Evolutionary conservation across 2,888 invertebrate genomes (phyloP).

Genomic region (Drosophila cognata): DNA sequence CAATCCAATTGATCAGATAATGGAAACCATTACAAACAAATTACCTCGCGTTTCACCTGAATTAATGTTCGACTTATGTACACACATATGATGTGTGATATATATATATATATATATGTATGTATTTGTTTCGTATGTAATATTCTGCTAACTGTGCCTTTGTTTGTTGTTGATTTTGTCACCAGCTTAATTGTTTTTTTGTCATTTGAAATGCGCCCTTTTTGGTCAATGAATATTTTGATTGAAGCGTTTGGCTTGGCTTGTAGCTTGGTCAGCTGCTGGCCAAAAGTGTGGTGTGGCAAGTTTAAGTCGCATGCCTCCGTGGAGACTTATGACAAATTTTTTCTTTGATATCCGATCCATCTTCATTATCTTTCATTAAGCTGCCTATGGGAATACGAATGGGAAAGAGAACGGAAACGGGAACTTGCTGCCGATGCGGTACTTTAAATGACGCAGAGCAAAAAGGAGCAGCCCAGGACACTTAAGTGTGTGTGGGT

Average conservation of each 20-base stretch:
- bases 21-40: background rate
- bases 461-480: constrained; percentile 34
- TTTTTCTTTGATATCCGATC: constrained; percentile 64
- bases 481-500: constrained; percentile 7
- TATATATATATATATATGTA: too few species aligned
- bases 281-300: constrained; percentile 4
- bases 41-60: background rate
- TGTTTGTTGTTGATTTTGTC: background rate
- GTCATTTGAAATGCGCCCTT: background rate
- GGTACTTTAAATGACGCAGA: constrained; percentile 43
- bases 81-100: background rate
- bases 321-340: constrained; percentile 11
- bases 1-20: background rate
- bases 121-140: background rate
- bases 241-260: background rate
- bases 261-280: constrained; percentile 24
- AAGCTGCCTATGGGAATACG: constrained; percentile 29
- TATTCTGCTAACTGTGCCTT: too few species aligned
- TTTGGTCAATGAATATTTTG: constrained; percentile 2
- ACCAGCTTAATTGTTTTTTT: background rate
- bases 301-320: constrained; percentile 10
- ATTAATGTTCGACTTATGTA: background rate
- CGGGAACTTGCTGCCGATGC: constrained; percentile 40
- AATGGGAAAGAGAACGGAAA: constrained; percentile 5
- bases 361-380: constrained; percentile 75